Evolutionary conservation across 2,888 invertebrate species (phyloP).

Genomic region (Parnassius smintheus): DNA sequence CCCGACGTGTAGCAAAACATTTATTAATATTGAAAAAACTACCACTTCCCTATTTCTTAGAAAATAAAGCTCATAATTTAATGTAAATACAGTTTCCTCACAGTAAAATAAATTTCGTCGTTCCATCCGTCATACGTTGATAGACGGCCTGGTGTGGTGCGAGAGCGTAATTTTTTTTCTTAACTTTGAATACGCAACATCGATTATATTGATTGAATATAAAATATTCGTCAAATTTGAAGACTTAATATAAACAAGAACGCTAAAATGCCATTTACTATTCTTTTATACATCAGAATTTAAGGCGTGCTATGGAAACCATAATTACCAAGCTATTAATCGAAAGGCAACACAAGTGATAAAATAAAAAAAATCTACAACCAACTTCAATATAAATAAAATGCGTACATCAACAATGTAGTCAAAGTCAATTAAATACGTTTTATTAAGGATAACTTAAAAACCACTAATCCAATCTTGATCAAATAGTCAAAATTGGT

Average conservation of each 20-base stretch:
- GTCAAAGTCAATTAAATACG: no score
- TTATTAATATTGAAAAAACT: conserved; percentile 30
- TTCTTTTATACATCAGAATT: no score
- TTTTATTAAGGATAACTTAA: no score
- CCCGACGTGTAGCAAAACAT: conserved; percentile 57
- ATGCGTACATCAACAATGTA: no score
- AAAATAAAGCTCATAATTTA: conserved; percentile 38
- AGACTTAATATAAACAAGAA: conserved; percentile 18
- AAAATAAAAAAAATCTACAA: no score
- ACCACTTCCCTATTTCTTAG: conserved; percentile 34
- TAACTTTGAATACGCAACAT: conserved; percentile 69
- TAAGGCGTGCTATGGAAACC: no score
- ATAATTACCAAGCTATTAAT: no score
- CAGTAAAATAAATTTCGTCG: conserved; percentile 30
- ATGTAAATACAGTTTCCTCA: conserved; percentile 11
- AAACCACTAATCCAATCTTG: no score
- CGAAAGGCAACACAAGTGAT: no score
- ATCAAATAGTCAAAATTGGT: no score
- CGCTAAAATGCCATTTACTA: not conserved
- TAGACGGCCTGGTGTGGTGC: conserved; percentile 69
- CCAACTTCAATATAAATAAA: no score
- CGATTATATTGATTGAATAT: conserved; percentile 68
- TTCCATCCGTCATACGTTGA: conserved; percentile 70
- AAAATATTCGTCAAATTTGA: conserved; percentile 18
- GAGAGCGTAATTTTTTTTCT: conserved; percentile 57